A percentile compares a stretch with the other conserved stretches of the same genome.
Evolutionary conservation across 2,113 vertebrate species (phyloP).

Genomic region (Aramus guarauna): DNA sequence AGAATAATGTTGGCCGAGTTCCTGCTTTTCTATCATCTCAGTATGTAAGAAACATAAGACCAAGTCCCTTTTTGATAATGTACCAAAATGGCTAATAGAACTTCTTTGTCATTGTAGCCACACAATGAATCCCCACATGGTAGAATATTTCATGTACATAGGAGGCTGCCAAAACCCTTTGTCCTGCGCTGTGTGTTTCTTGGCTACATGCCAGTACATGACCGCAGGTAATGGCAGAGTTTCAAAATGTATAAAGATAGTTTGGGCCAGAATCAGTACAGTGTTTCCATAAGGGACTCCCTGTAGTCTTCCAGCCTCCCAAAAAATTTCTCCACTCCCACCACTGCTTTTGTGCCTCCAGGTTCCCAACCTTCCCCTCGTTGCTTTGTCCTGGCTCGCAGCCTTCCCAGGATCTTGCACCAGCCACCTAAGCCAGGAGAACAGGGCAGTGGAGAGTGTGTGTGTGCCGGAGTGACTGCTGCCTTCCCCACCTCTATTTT

Average conservation of each 20-base stretch:
- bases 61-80: background rate
- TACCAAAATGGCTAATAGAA: background rate
- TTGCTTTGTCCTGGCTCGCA: background rate
- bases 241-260: background rate
- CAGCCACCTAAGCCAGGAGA: background rate
- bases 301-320: background rate
- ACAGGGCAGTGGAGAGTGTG: fast-evolving
- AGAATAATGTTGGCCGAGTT: background rate
- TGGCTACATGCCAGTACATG: background rate
- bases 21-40: background rate
- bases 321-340: background rate
- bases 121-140: background rate
- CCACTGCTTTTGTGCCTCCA: background rate
- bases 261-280: background rate
- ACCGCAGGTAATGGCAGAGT: conserved; percentile 5
- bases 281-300: background rate
- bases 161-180: conserved; percentile 1
- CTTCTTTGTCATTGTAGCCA: background rate
- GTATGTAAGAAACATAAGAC: background rate
- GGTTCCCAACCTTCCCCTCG: background rate
- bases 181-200: conserved; percentile 7
- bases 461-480: background rate
- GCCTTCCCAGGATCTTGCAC: background rate
- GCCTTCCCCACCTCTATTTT: background rate
- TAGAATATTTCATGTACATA: background rate